phyloP scores from a whole-genome alignment of 2,113 vertebrate species.

The Emydura subglobosa region DNA sequence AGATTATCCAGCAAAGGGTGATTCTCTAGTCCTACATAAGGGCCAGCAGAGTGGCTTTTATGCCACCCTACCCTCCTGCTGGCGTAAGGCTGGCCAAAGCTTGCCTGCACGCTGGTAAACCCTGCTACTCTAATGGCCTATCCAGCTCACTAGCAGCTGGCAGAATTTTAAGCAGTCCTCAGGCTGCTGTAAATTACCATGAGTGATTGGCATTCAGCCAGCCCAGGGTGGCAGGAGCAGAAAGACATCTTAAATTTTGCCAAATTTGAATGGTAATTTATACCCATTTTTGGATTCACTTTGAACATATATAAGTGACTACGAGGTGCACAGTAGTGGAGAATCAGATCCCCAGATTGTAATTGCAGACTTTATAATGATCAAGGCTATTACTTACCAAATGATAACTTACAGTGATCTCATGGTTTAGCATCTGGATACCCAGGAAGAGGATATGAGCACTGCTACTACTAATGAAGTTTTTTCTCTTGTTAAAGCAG shows the following conservation, averaged over 20 bases:
- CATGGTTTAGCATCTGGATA: fast-evolving
- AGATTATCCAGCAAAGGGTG: background rate
- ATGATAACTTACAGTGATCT: background rate
- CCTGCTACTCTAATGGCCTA: constrained; percentile 4
- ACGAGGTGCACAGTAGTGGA: background rate
- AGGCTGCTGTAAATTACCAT: background rate
- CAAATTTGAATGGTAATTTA: constrained; percentile 16
- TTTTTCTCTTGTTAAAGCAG: background rate
- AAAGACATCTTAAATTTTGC: background rate
- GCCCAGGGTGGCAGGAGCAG: background rate
- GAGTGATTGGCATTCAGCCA: background rate
- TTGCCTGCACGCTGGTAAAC: background rate
- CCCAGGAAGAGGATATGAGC: background rate
- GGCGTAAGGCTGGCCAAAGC: background rate
- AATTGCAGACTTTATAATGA: background rate
- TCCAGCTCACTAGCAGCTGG: background rate
- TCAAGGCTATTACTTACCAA: background rate
- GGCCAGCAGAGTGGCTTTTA: background rate
- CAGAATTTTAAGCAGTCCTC: constrained; percentile 1
- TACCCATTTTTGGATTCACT: background rate
- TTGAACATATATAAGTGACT: background rate
- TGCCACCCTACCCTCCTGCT: background rate
- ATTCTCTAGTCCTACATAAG: background rate
- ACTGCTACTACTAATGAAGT: background rate
- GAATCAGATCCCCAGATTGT: constrained; percentile 18